phyloP scores from a whole-genome alignment of 2,113 vertebrate genomes.

The Diphyllodes magnificus region DNA sequence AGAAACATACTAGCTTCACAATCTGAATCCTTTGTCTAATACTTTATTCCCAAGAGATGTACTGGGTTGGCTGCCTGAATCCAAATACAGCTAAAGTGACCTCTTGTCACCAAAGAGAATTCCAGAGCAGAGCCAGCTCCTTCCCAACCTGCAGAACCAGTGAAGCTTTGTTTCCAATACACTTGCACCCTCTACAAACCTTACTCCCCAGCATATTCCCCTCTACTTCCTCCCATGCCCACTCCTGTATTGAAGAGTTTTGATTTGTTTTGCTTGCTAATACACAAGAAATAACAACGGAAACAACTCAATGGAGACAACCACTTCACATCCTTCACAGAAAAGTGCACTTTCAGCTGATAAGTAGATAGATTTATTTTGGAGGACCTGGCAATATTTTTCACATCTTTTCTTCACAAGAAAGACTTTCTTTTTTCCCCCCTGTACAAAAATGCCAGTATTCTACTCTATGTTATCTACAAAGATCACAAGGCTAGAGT shows the following conservation, averaged over 20 bases:
- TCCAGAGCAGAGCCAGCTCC: background rate
- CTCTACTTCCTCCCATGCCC: background rate
- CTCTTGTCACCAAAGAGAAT: background rate
- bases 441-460: background rate
- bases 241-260: background rate
- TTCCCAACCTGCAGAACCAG: background rate
- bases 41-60: background rate
- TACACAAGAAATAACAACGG: background rate
- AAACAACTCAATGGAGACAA: background rate
- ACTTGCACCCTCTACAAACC: background rate
- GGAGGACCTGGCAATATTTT: background rate
- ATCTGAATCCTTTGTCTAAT: background rate
- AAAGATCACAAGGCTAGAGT: background rate
- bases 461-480: background rate
- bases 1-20: background rate
- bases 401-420: background rate
- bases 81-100: background rate
- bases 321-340: background rate
- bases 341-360: background rate
- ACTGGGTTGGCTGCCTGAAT: background rate
- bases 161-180: background rate
- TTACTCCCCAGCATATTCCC: background rate
- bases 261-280: background rate
- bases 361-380: background rate
- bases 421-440: background rate